These are phyloP conservation scores for Prochilodus magdalenae DNA, from an alignment of 2,113 vertebrate species.

Conservation along the genomic window DNA sequence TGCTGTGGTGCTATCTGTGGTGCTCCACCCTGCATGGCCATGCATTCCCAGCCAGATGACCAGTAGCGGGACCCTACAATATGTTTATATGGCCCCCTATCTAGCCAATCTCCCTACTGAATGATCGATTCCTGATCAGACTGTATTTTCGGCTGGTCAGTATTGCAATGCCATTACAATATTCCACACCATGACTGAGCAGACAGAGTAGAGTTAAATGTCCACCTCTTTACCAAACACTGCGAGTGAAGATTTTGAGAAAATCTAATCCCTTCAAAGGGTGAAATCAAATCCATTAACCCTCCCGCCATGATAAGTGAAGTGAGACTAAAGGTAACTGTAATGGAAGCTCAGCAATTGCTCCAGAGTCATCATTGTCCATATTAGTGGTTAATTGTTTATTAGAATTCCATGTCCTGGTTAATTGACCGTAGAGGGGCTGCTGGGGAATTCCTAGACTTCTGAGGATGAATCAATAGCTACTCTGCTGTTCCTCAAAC, in stretches of 20 bases:
- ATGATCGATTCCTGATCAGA: not conserved
- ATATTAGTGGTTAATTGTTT: not conserved
- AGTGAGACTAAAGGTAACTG: not conserved
- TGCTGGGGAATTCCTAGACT: not conserved
- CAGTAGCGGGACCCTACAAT: too few relatives aligned
- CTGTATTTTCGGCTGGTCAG: not conserved
- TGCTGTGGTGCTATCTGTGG: too few relatives aligned
- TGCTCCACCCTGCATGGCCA: too few relatives aligned
- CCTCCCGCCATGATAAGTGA: not conserved
- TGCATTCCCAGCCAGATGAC: too few relatives aligned
- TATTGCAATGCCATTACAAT: not conserved
- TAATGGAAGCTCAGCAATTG: not conserved
- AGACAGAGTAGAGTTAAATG: not conserved
- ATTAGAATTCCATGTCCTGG: not conserved
- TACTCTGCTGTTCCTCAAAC: not conserved
- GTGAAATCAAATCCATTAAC: not conserved
- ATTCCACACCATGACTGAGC: not conserved
- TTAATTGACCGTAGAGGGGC: not conserved
- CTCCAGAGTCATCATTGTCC: not conserved
- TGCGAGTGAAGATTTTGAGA: too few relatives aligned
- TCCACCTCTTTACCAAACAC: not conserved
- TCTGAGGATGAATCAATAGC: not conserved
- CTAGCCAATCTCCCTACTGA: not conserved
- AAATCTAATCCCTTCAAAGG: not conserved
- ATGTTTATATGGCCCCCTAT: not conserved